These are phyloP conservation scores for Hucho hucho DNA, from an alignment of 2,113 vertebrate species.

Conservation along the genomic window DNA sequence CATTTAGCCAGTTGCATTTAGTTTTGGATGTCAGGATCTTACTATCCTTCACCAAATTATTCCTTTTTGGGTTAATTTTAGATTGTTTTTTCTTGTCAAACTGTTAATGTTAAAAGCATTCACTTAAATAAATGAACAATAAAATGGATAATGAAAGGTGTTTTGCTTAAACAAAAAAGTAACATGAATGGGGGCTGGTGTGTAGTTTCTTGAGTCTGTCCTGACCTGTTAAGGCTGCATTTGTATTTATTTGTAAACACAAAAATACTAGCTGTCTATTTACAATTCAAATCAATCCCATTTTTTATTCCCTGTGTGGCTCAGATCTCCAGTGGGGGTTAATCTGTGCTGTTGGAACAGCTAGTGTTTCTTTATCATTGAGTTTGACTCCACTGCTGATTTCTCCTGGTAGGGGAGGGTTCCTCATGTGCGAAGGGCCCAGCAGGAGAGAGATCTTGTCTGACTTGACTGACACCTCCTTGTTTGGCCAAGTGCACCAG, in stretches of 20 bases:
- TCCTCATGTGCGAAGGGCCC: constrained; percentile 25
- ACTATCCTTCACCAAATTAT: no score
- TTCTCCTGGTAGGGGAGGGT: constrained; percentile 66
- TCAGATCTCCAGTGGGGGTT: constrained; percentile 20
- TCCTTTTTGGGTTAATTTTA: no score
- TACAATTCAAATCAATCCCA: constrained; percentile 4
- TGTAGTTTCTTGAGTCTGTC: not conserved
- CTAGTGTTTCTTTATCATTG: constrained; percentile 78
- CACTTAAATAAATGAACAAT: no score
- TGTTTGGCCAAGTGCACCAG: constrained; percentile 16
- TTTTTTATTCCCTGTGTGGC: constrained; percentile 5
- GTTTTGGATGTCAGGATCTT: no score
- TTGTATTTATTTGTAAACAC: not conserved
- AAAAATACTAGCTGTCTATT: not conserved
- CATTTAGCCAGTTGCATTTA: no score
- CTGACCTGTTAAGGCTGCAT: not conserved
- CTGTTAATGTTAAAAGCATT: no score
- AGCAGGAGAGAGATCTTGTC: constrained; percentile 37
- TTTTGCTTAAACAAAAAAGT: no score
- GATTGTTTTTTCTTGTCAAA: no score
- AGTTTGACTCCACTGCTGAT: constrained; percentile 75
- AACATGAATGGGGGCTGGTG: not conserved
- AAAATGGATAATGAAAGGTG: no score
- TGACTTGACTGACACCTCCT: constrained; percentile 30
- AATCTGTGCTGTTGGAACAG: constrained; percentile 84